Percentiles rank a stretch among this genome's conserved stretches.
Evolutionary conservation across 2,113 vertebrate species (phyloP).

Genomic region (Burhinus oedicnemus): DNA sequence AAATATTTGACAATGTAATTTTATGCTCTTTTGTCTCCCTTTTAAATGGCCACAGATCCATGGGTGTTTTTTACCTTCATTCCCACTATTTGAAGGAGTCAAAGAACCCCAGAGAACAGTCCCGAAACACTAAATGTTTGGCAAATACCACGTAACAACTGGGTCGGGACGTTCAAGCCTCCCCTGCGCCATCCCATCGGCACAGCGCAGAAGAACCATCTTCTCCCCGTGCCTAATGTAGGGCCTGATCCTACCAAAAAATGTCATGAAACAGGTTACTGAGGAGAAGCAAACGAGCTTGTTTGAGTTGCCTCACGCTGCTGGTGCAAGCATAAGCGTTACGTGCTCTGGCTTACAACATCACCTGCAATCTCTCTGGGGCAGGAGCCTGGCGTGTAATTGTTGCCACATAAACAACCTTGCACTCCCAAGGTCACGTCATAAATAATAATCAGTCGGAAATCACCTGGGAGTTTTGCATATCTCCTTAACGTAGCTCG

Average conservation of each 20-base stretch:
- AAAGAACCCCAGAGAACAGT: neutral
- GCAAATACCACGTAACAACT: neutral
- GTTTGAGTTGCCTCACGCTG: neutral
- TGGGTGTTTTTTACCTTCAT: neutral
- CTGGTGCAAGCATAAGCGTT: neutral
- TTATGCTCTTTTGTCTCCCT: neutral
- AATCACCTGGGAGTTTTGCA: neutral
- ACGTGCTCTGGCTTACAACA: neutral
- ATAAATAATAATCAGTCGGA: neutral
- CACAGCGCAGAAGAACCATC: neutral
- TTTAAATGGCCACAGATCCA: neutral
- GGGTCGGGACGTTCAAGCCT: neutral
- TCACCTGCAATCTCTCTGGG: neutral
- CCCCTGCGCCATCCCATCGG: rapidly evolving
- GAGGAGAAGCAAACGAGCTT: neutral
- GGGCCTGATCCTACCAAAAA: neutral
- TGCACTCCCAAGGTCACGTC: neutral
- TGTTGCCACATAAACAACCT: neutral
- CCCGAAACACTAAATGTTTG: neutral
- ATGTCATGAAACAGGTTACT: neutral
- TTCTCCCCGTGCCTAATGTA: neutral
- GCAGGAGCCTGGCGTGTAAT: neutral
- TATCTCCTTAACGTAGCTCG: neutral
- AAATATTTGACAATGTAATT: neutral
- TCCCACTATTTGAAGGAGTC: neutral